Evolutionary conservation across 2,113 vertebrate species (phyloP).

Genomic region (Gobio gobio): DNA sequence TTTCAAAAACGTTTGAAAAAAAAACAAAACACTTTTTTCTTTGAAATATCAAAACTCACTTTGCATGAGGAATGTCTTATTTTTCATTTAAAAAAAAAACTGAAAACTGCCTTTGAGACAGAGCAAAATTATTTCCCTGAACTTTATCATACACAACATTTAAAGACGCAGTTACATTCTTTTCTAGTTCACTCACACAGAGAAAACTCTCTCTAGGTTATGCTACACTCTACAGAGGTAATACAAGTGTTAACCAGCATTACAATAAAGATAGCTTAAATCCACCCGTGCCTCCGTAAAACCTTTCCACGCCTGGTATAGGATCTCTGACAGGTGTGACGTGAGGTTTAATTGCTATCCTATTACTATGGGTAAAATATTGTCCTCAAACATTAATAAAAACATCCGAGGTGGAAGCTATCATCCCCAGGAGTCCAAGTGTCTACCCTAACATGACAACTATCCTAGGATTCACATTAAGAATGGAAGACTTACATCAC

Average conservation of each 20-base stretch:
- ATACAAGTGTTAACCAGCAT: conserved; percentile 40
- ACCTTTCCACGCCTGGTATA: conserved; percentile 13
- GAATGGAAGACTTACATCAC: conserved; percentile 67
- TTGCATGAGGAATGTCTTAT: conserved; percentile 2
- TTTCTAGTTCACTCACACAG: conserved; percentile 46
- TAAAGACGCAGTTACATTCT: conserved; percentile 56
- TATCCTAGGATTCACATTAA: conserved; percentile 58
- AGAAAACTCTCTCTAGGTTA: conserved; percentile 45
- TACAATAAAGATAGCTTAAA: conserved; percentile 41
- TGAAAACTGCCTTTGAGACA: conserved; percentile 2
- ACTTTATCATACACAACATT: conserved; percentile 47
- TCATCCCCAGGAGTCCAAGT: conserved; percentile 35
- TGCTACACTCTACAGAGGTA: conserved; percentile 56
- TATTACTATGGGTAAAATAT: neutral
- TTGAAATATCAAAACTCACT: conserved; percentile 36
- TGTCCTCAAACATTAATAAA: conserved; percentile 2
- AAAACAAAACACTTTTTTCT: neutral
- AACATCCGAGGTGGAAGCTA: conserved; percentile 35
- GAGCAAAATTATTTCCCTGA: conserved; percentile 55
- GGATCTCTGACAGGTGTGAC: conserved; percentile 7
- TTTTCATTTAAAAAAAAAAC: neutral
- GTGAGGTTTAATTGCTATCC: conserved; percentile 13
- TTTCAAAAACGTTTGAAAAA: too few species aligned
- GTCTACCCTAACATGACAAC: conserved; percentile 43
- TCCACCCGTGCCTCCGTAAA: conserved; percentile 1